Conservation (phyloP, 2,113 vertebrate species). For the Paramisgurnus dabryanus region DNA sequence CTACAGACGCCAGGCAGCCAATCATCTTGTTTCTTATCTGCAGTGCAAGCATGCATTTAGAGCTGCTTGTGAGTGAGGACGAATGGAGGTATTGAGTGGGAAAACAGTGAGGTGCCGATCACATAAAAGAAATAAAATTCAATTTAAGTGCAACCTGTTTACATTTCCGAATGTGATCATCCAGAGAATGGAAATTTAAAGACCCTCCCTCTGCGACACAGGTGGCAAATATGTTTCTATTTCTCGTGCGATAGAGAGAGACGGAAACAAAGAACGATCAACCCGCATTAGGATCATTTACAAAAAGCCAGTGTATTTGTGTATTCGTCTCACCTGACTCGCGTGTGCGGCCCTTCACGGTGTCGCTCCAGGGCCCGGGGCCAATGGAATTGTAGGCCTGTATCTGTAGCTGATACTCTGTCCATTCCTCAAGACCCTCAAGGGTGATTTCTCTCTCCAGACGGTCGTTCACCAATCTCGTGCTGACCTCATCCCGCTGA, state of each 20-base stretch:
- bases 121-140: conserved; percentile 34
- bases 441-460: conserved; percentile 78
- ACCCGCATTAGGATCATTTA: background rate
- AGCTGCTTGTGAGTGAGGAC: conserved; percentile 2
- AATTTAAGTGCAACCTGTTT: conserved; percentile 43
- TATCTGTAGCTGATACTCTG: conserved; percentile 85
- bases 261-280: background rate
- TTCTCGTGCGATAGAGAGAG: background rate
- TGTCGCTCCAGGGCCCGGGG: conserved; percentile 86
- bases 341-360: conserved; percentile 77
- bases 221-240: background rate
- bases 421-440: conserved; percentile 88
- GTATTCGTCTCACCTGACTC: conserved; percentile 81
- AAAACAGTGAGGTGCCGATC: conserved; percentile 27
- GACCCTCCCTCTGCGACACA: conserved; percentile 32
- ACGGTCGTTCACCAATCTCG: conserved; percentile 70
- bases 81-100: background rate
- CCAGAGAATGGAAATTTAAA: conserved; percentile 39
- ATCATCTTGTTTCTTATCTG: conserved; percentile 52
- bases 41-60: conserved; percentile 36
- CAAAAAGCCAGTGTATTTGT: background rate
- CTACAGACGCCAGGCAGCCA: conserved; percentile 32
- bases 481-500: conserved; percentile 59
- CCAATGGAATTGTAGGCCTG: conserved; percentile 94
- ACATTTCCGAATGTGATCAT: conserved; percentile 23